Base-by-base conservation (phyloP, 2,888 invertebrate genomes). In the Athripsodes cinereus region DNA sequence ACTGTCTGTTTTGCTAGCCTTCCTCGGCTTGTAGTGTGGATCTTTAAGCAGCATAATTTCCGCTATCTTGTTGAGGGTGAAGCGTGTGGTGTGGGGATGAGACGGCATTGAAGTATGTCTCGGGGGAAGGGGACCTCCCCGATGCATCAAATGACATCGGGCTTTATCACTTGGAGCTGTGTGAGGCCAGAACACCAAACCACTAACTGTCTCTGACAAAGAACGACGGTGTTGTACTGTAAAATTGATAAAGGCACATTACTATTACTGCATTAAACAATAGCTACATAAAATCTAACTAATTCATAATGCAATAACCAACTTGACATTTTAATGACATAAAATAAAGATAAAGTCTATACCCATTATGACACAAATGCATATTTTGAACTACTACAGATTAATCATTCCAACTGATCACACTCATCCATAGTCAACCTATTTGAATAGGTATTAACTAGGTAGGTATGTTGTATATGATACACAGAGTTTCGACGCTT, bases 11-110 rank as follows among this genome's bases (percentile, higher is more conserved):
- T 72, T 70, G 60, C 72, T 73, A 11, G 70, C 70, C 46, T 81
- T 80, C 66, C 81, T 79, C 2, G 86, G 89, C 68, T 86, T 86
- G 70, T 92, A 90, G 73, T 90, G 88, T 55, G 88, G 83, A 76
- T 92, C 92, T 66, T 89, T 85, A 65, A 88, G 81, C 71, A 92
- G 87, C 87, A 94, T 94, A 61, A 89, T 87, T 74, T 91, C 90
- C 53, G 90, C 92, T 8, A 92, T 85, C 66, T 86, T 84, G 58
- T 83, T 81, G 56, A 86, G 80, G 5, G 81, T 79, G 40, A 78
- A 64, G 62, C 81, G 78, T 58, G 73, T 74, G 57, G 74, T 74
- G 49, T 73, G 69, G 20, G 72, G 70, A 55, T 69, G 71, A 63
- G 69, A 66, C 68, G 64, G 61, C 65, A 49, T 57, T 20, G 61